Evolutionary conservation across 1,140 invertebrate genomes (phyloP).

Genomic region (Drosophila littoralis): DNA sequence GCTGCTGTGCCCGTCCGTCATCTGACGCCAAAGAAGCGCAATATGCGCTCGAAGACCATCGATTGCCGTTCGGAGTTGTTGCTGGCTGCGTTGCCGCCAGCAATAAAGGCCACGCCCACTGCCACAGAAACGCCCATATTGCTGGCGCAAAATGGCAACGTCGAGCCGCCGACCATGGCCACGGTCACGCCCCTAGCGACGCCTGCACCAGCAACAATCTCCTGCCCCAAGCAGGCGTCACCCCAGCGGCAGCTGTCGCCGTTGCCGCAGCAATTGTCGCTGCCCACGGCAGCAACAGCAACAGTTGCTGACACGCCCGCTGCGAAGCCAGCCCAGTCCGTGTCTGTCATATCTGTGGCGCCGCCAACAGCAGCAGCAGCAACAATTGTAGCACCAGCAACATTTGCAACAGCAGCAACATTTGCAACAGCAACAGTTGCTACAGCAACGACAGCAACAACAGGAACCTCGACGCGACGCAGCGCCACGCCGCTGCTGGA

Average conservation of each 20-base stretch:
- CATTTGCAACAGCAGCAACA: neutral
- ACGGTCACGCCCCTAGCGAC: neutral
- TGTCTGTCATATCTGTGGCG: conserved; percentile 66
- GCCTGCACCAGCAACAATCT: neutral
- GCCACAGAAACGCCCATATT: conserved; percentile 1
- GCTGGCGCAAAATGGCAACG: neutral
- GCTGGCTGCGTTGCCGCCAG: conserved; percentile 2
- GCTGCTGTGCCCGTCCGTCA: conserved; percentile 15
- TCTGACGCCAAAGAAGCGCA: conserved; percentile 66
- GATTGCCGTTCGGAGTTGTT: conserved; percentile 62
- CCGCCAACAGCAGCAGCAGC: conserved; percentile 23
- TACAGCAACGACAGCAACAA: neutral
- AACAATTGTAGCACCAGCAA: conserved; percentile 4
- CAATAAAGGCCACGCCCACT: neutral
- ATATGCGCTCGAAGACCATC: conserved; percentile 72
- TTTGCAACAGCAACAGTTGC: conserved; percentile 3
- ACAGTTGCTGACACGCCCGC: neutral
- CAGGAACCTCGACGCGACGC: conserved; percentile 7
- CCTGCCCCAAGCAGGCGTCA: neutral
- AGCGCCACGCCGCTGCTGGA: conserved; percentile 58
- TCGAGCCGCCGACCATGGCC: neutral
- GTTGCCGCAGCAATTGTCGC: neutral
- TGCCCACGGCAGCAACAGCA: conserved; percentile 8
- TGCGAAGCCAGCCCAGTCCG: conserved; percentile 43
- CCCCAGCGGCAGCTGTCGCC: neutral